phyloP scores from a whole-genome alignment of 2,888 invertebrate species.

The Blera fallax region DNA sequence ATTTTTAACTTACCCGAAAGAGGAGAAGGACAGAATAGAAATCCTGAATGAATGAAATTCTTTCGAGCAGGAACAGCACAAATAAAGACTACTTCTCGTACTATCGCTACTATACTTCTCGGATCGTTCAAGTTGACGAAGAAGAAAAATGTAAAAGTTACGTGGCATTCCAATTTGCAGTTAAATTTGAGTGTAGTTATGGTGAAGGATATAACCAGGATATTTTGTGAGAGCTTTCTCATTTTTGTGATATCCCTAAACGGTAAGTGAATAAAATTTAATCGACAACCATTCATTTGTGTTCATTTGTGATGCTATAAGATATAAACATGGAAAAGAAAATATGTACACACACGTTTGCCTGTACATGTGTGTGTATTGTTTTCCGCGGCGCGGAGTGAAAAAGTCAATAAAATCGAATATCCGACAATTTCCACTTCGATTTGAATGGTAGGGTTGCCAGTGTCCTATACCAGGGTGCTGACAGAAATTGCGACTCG shows the following conservation, averaged over 20 bases:
- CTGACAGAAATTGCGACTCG: not conserved
- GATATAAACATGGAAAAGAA: not conserved
- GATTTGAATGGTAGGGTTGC: constrained; percentile 20
- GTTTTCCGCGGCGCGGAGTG: not conserved
- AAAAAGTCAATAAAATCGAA: constrained; percentile 49
- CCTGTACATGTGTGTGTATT: constrained; percentile 3
- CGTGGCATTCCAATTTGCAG: constrained; percentile 70
- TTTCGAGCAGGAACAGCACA: not conserved
- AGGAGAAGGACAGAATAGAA: not conserved
- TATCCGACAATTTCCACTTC: constrained; percentile 51
- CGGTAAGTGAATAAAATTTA: constrained; percentile 71
- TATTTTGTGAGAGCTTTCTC: constrained; percentile 70
- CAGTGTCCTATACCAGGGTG: not conserved
- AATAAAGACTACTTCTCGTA: not conserved
- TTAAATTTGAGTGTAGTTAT: constrained; percentile 72
- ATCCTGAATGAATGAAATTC: constrained; percentile 43
- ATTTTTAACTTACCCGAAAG: not conserved
- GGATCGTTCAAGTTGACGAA: constrained; percentile 48
- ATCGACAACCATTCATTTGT: constrained; percentile 32
- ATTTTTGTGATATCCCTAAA: constrained; percentile 72
- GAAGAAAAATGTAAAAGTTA: constrained; percentile 70
- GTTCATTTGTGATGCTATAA: constrained; percentile 8
- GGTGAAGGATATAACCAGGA: constrained; percentile 71
- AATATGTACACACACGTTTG: not conserved
- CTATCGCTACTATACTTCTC: not conserved